Evolutionary conservation across 2,888 invertebrate species (phyloP).

Genomic region (Drymonia ruficornis): DNA sequence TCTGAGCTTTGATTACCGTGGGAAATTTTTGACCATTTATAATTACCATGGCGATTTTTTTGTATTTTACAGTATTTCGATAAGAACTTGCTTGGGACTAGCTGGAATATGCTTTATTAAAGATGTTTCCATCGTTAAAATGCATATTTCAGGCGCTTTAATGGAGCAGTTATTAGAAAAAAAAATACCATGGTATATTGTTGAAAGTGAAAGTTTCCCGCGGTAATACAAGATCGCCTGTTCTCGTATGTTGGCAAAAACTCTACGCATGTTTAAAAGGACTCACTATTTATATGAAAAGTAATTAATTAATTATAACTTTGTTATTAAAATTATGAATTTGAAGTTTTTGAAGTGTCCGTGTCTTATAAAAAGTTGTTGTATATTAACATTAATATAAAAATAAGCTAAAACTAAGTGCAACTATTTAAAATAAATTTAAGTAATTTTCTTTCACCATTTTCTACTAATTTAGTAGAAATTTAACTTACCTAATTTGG

Average conservation of each 20-base stretch:
- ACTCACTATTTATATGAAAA: conserved; percentile 6
- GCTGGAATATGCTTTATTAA: too few species aligned
- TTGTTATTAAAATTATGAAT: conserved; percentile 4
- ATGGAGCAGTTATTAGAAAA: neutral
- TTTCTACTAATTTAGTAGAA: conserved; percentile 2
- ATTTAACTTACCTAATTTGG: neutral
- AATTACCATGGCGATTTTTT: neutral
- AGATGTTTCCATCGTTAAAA: neutral
- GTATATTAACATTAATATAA: conserved; percentile 11
- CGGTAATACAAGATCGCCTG: conserved; percentile 11
- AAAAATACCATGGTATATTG: conserved; percentile 10
- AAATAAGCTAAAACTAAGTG: conserved; percentile 8
- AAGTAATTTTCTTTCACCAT: conserved; percentile 24
- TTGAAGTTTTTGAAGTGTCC: neutral
- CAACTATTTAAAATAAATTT: conserved; percentile 15
- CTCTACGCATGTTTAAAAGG: conserved; percentile 5
- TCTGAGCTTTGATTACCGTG: conserved; percentile 7
- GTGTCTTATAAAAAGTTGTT: conserved; percentile 17
- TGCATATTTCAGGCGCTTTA: neutral
- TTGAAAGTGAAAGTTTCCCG: conserved; percentile 10
- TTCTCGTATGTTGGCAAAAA: neutral
- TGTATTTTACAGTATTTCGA: too few species aligned
- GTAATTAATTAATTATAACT: conserved; percentile 4
- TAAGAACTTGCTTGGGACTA: neutral
- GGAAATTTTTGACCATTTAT: neutral